These are phyloP conservation scores for Macrosoma leucophasiata DNA, from an alignment of 2,888 invertebrate species.

Conservation along the genomic window DNA sequence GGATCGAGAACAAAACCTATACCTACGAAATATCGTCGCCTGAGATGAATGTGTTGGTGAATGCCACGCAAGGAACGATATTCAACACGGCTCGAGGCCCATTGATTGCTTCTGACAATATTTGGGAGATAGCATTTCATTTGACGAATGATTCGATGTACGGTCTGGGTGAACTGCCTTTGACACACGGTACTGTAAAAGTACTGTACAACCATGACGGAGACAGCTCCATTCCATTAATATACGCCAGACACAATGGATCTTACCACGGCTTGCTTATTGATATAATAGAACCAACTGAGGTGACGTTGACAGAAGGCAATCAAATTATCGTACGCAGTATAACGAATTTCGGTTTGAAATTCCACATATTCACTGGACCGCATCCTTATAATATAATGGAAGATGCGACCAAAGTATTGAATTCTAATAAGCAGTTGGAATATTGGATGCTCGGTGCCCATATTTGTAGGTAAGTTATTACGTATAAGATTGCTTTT, in stretches of 20 bases:
- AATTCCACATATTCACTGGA: slow-evolving; percentile 58
- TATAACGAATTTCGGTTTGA: slow-evolving; percentile 57
- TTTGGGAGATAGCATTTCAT: slow-evolving; percentile 77
- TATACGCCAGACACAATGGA: slow-evolving; percentile 68
- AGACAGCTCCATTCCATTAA: slow-evolving; percentile 62
- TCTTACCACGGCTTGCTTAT: slow-evolving; percentile 75
- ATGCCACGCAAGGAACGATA: slow-evolving; percentile 44
- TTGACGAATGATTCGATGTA: slow-evolving; percentile 70
- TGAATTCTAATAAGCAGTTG: slow-evolving; percentile 37
- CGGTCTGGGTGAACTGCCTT: slow-evolving; percentile 72
- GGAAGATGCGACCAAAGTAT: slow-evolving; percentile 45
- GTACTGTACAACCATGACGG: slow-evolving; percentile 65
- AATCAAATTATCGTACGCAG: slow-evolving; percentile 73
- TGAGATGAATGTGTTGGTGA: slow-evolving; percentile 45
- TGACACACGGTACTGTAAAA: slow-evolving; percentile 45
- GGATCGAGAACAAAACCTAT: slow-evolving; percentile 41
- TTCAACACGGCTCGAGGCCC: slow-evolving; percentile 75
- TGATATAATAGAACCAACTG: slow-evolving; percentile 70
- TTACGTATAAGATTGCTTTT: no score
- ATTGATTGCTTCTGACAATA: slow-evolving; percentile 73
- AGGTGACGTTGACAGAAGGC: slow-evolving; percentile 67
- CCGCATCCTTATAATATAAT: slow-evolving; percentile 55
- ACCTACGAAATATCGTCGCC: slow-evolving; percentile 41
- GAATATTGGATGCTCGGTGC: slow-evolving; percentile 68
- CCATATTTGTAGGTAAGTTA: slow-evolving; percentile 57